Conservation (phyloP, 2,797 vertebrate species). For the Peromyscus aztecus region DNA sequence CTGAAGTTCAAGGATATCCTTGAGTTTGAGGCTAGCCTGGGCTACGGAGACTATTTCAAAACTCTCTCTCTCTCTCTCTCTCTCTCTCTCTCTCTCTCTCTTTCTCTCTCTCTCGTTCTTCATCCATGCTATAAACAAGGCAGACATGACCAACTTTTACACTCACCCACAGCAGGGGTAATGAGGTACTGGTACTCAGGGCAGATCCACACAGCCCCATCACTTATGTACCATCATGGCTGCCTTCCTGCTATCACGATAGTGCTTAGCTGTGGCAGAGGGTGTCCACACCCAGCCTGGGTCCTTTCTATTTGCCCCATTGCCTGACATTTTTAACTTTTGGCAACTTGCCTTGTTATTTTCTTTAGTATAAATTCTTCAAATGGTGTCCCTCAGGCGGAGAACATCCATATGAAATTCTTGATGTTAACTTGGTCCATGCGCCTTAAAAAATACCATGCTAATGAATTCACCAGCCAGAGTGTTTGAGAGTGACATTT, state of each 20-base stretch:
- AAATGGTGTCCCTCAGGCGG: neutral
- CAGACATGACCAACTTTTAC: neutral
- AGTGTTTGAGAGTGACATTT: neutral
- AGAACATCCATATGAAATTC: neutral
- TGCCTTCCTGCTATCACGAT: rapidly evolving
- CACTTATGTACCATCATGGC: rapidly evolving
- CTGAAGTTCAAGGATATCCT: neutral
- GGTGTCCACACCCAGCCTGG: neutral
- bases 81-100: too few relatives aligned
- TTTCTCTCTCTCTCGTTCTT: neutral
- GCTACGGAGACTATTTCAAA: neutral
- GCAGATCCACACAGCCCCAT: neutral
- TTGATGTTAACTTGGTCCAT: neutral
- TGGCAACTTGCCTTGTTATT: neutral
- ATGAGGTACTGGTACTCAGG: neutral
- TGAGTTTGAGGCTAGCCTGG: neutral
- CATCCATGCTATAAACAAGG: too few relatives aligned
- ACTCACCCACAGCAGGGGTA: neutral
- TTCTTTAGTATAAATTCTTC: neutral
- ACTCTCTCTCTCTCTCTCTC: too few relatives aligned
- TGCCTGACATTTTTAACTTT: neutral
- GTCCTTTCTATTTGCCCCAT: neutral
- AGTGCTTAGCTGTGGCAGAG: too few relatives aligned
- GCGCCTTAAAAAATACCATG: neutral
- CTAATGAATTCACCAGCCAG: neutral